Conservation (phyloP, 1,140 invertebrate species). For the Nephila pilipes region DNA sequence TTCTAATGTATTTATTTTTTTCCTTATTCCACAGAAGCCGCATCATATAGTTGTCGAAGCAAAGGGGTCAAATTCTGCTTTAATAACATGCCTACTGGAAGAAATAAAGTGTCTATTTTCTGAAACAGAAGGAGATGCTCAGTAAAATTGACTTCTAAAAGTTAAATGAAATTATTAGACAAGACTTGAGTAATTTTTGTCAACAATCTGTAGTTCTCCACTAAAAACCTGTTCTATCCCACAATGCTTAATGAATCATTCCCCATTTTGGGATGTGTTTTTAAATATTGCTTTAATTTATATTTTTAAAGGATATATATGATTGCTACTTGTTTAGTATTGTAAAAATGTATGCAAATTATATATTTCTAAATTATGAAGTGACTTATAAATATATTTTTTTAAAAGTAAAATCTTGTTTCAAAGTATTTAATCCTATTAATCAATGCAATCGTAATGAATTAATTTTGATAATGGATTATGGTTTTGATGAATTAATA, state of each 20-base stretch:
- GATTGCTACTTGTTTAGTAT: neutral
- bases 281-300: slow-evolving; percentile 15
- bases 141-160: neutral
- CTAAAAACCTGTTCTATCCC: neutral
- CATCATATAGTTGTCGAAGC: slow-evolving; percentile 71
- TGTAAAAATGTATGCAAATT: neutral
- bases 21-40: slow-evolving; percentile 49
- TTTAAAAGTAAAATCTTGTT: slow-evolving; percentile 2
- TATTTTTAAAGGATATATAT: neutral
- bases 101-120: slow-evolving; percentile 70
- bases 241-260: slow-evolving; percentile 3
- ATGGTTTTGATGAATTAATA: no score
- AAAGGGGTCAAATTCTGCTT: slow-evolving; percentile 68
- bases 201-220: neutral
- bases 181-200: neutral
- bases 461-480: neutral
- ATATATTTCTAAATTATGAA: slow-evolving; percentile 3
- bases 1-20: neutral
- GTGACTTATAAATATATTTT: neutral
- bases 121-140: slow-evolving; percentile 4
- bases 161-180: neutral
- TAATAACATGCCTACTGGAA: slow-evolving; percentile 64
- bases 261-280: neutral
- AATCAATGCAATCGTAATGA: no score
- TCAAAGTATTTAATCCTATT: slow-evolving; percentile 17